These are phyloP conservation scores for Sinelater perroti DNA, from an alignment of 2,888 invertebrate genomes.

Conservation along the genomic window DNA sequence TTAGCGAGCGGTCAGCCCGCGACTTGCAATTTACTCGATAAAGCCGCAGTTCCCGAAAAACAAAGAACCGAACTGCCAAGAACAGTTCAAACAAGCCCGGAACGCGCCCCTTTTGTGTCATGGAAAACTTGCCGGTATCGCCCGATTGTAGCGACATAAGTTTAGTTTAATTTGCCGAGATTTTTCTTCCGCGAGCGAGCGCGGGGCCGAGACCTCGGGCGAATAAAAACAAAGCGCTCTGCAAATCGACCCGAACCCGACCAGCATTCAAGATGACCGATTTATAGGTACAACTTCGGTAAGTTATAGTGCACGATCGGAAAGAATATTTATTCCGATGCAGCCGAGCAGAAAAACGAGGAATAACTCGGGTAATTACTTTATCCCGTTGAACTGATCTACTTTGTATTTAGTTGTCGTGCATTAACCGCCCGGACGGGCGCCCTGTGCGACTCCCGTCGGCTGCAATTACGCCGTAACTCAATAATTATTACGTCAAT, in stretches of 20 bases:
- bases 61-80: too few relatives aligned
- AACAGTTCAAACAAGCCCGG: too few relatives aligned
- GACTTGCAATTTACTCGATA: too few relatives aligned
- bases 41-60: too few relatives aligned
- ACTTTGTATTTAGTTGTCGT: conserved; percentile 28
- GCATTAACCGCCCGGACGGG: conserved; percentile 8
- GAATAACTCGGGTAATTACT: conserved; percentile 59
- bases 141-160: not conserved
- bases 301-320: conserved; percentile 59
- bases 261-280: conserved; percentile 57
- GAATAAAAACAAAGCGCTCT: conserved; percentile 46
- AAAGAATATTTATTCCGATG: conserved; percentile 58
- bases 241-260: conserved; percentile 49
- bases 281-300: conserved; percentile 59
- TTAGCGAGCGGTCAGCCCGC: too few relatives aligned
- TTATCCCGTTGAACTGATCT: conserved; percentile 50
- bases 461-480: conserved; percentile 18
- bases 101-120: too few relatives aligned
- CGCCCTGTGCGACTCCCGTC: conserved; percentile 10
- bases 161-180: conserved; percentile 23
- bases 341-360: conserved; percentile 60
- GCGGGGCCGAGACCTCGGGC: conserved; percentile 33
- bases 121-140: not conserved
- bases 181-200: too few relatives aligned
- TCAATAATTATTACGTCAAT: too few relatives aligned